Base-by-base conservation (phyloP, 2,797 vertebrate species). In the Atherinosoma microstoma region DNA sequence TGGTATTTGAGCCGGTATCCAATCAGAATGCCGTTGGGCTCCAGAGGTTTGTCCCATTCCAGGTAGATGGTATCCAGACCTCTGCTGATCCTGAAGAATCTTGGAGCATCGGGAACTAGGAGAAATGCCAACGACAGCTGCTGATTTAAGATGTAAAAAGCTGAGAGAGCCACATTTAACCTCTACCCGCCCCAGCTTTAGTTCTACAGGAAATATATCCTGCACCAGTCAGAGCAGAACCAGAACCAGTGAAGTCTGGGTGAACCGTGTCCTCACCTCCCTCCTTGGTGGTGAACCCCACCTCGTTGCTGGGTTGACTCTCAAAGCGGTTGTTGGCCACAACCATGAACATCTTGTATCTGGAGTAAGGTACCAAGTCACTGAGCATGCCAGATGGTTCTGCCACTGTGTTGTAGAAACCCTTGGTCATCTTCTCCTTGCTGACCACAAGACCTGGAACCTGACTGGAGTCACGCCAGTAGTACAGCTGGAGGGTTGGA, bases 311-410 rank as follows among this genome's bases (percentile, higher is more conserved):
- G 78, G 92, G 94, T 27, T 96, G 96, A 69, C 98, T 94, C 62
- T 99, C 97, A 12, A 95, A 96, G 65, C 93, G 87, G 58, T 91
- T 96, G 85, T 99, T 99, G 90, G 97, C 96, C 75, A 96, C 97
- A 63, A 97, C 97, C 96, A 99, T 97, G 88, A 96, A 96, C 93
- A 98, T 95, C 82, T 96, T 96, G 93, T 99, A 99, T 87, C 94
- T 96, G 49, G 97, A 98, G 90, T 94, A 99, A 60, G 98, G 97
- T 76, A 96, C 94, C 80, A 99, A 96, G 76, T 93, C 95, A 45
- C 91, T 95, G 78, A 99, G 95, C 74, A 95, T 88, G 65, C 94
- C 96, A 5, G 95, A 94, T 29, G 94, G 94, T 73, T 96, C 94
- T 24, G 95, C 93, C 20, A 91, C 83, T 0, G 91, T 93, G 85